Percentiles rank a stretch among this genome's conserved stretches.
phyloP scores from a whole-genome alignment of 2,797 vertebrate genomes.

The Poeciliopsis infans region DNA sequence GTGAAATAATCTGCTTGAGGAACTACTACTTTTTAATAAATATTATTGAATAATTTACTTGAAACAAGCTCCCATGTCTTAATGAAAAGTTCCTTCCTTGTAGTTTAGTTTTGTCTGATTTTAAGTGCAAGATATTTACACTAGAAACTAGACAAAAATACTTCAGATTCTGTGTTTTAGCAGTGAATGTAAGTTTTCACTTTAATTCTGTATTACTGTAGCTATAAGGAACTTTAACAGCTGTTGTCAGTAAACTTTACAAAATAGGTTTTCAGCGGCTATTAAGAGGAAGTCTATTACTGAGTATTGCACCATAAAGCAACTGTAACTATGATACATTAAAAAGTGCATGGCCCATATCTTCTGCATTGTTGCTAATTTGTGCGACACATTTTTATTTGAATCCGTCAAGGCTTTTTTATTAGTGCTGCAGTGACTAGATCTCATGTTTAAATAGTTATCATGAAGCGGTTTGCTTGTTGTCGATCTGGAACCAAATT shows the following conservation, averaged over 20 bases:
- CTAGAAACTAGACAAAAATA: no score
- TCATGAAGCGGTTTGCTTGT: not conserved
- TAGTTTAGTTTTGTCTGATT: no score
- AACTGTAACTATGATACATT: not conserved
- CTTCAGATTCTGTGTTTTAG: no score
- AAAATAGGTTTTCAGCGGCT: not conserved
- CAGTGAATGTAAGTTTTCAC: no score
- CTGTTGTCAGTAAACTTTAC: not conserved
- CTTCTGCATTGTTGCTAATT: not conserved
- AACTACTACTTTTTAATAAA: no score
- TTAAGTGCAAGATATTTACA: no score
- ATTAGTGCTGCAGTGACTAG: not conserved
- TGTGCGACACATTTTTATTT: not conserved
- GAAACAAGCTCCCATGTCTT: no score
- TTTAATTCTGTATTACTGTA: not conserved
- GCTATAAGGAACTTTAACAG: not conserved
- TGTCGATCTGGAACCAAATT: not conserved
- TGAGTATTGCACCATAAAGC: not conserved
- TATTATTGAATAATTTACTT: no score
- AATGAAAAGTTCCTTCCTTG: no score
- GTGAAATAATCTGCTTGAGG: no score
- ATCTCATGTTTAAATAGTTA: not conserved
- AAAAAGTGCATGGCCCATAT: not conserved
- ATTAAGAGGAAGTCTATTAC: not conserved
- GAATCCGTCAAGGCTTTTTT: not conserved